Base-by-base conservation (phyloP, 2,797 vertebrate species). In the Onychomys leucogaster region DNA sequence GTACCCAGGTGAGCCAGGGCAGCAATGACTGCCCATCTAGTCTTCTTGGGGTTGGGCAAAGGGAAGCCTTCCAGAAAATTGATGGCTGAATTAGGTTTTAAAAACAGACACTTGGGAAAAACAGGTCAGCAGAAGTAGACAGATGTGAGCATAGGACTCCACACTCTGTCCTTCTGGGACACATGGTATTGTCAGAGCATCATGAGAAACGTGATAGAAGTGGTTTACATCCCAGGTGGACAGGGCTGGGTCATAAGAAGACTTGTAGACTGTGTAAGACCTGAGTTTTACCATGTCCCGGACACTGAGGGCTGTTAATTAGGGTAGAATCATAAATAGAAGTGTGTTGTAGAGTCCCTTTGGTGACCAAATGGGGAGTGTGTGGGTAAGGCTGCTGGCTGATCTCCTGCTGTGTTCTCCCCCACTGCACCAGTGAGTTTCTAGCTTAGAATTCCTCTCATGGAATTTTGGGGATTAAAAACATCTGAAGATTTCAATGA, bases 81-180 rank as follows among this genome's bases (percentile, higher is more conserved):
- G 80, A 83, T 83, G 82, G 29, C 55, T 75, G 29, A 89, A 49
- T 88, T 96, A 73, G 71, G 8, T 91, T 95, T 94, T 85, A 29
- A 87, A 75, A 93, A 94, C 92, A 67, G 61, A 83, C 67, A 83
- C 90, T 77, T n/a, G 34, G 76, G 34, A 78, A 87, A 17, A 73
- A 85, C 17, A 32, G 3, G 23, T 65, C 14, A 73, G 43, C 14
- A 75, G 61, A 71, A 3, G 0, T 29, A 16, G 29, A 71, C 67
- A 63, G 77, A 90, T n/a, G 37, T 52, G 4, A 55, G 27, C 41
- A 0, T 37, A 25, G 6, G 37, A 41, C 9, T 2, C 77, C 46
- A 10, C 5, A 16, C 37, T 7, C 19, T 0, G 6, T 21, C 34
- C 27, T 78, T 1, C 61, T 12, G 77, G 49, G n/a, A 5, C 3